These are phyloP conservation scores for Pantala flavescens DNA, from an alignment of 1,140 invertebrate species.

Conservation along the genomic window DNA sequence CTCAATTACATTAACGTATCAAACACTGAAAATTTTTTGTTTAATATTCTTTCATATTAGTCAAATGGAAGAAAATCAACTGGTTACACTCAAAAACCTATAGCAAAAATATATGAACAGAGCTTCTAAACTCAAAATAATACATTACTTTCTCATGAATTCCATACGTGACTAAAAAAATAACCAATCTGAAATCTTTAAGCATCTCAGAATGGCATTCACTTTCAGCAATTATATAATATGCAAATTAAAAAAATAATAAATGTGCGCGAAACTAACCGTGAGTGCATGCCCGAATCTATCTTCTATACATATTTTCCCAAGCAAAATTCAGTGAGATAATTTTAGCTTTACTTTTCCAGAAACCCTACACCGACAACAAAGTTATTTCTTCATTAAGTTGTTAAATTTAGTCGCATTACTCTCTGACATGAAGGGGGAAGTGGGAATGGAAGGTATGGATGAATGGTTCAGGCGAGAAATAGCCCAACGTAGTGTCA, in stretches of 20 bases:
- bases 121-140: neutral
- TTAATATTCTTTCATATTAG: neutral
- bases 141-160: neutral
- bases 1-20: neutral
- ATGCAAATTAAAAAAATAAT: slow-evolving; percentile 1
- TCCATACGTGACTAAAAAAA: neutral
- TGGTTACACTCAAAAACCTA: slow-evolving; percentile 4
- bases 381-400: neutral
- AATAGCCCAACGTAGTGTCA: slow-evolving; percentile 1
- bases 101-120: neutral
- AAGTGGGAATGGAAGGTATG: neutral
- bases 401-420: neutral
- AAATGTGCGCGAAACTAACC: neutral
- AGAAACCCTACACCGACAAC: neutral
- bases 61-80: neutral
- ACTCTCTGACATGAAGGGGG: neutral
- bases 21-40: neutral
- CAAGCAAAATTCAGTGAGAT: neutral
- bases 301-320: neutral
- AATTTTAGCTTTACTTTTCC: neutral
- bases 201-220: slow-evolving; percentile 1
- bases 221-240: neutral
- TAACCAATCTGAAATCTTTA: neutral
- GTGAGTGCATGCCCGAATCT: neutral
- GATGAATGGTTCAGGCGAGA: neutral